Conservation (phyloP, 2,113 vertebrate species). For the Chaetura pelagica region DNA sequence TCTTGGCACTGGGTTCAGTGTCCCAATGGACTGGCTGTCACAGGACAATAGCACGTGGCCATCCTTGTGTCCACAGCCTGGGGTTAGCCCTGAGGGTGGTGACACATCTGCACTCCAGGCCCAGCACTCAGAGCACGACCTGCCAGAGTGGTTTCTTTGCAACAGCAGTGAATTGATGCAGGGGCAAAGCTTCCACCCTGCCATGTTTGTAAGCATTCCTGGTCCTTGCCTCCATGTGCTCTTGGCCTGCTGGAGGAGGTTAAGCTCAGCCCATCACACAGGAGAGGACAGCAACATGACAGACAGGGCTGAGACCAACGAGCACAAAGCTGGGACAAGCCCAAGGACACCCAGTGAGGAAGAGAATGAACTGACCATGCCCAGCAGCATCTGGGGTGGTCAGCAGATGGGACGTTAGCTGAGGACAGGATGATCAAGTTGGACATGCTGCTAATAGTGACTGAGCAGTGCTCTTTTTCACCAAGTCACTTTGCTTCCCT, state of each 20-base stretch:
- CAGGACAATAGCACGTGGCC: not conserved
- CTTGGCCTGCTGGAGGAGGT: not conserved
- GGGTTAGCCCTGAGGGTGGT: not conserved
- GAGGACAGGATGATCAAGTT: not conserved
- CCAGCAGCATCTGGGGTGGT: not conserved
- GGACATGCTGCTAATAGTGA: rapidly evolving
- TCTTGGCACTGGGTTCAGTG: not conserved
- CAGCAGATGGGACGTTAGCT: not conserved
- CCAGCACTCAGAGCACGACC: rapidly evolving
- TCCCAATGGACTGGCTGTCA: not conserved
- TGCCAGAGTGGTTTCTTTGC: not conserved
- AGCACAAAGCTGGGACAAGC: not conserved
- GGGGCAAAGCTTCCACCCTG: not conserved
- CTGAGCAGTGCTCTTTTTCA: not conserved
- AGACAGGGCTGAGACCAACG: not conserved
- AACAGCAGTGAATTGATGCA: not conserved
- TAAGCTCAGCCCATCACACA: not conserved
- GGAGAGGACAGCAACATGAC: not conserved
- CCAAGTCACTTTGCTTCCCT: not conserved
- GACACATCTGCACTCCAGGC: not conserved
- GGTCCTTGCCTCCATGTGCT: rapidly evolving
- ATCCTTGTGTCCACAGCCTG: not conserved
- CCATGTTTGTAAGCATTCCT: not conserved
- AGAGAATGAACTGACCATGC: not conserved
- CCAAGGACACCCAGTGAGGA: not conserved